Evolutionary conservation across 2,888 invertebrate genomes (phyloP), one percentile per base, ranked within the genome.

Genomic region (Hedya salicella): DNA sequence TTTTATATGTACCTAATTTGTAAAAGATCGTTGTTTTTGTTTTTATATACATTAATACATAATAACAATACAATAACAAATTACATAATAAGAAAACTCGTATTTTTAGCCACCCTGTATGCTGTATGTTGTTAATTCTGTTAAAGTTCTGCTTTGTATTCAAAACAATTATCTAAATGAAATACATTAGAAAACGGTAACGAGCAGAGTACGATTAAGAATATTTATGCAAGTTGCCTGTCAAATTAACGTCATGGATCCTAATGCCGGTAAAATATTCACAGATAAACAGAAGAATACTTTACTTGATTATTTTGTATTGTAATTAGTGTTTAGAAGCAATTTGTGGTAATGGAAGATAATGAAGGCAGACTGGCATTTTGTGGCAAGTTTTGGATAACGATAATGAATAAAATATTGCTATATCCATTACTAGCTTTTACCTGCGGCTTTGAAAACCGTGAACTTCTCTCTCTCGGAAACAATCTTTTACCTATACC

Each of bases 271-370:
- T 65, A 14, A 60, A 65, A 40, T 60, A 65, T 65, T 63, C 30
- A 63, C 19, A 42, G 17, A 54, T 16, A 19, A 25, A 17, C 49
- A 44, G 44, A 14, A 14, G 13, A 21, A 50, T 50, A 59, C 57
- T 57, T 50, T 16, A 49, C 50, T 50, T 19, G 25, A 50, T 44
- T 50, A 52, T 53, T 40, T 53, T 46, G 52, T 65, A 25, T 44
- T 57, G 32, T 65, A 65, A 59, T 64, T 65, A 60, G 36, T 39
- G 44, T 48, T 59, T 60, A 60, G 65, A 65, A 53, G 40, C 44
- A 59, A 65, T 59, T 59, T 25, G 57, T 42, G 42, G 21, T 39
- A 59, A 48, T 59, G n/a, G 36, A 19, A n/a, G 3, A 30, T 30
- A 52, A 42, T 59, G 39, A 25, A 30, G 32, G 19, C 11, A 14